Evolutionary conservation across 2,797 vertebrate species (phyloP).

Genomic region (Prionace glauca): DNA sequence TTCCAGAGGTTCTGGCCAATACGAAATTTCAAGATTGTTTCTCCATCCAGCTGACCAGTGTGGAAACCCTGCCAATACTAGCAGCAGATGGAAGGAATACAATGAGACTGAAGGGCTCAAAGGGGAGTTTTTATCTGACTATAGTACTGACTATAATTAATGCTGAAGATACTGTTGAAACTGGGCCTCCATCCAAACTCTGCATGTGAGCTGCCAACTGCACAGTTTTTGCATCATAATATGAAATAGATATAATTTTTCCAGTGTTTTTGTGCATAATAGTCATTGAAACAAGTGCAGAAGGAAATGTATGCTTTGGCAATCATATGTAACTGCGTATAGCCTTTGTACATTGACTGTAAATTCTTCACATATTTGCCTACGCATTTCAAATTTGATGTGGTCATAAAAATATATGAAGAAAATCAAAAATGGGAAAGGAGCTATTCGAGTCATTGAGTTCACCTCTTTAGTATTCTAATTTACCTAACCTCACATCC

Average conservation of each 20-base stretch:
- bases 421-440: neutral
- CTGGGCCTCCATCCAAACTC: neutral
- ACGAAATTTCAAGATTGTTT: neutral
- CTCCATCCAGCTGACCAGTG: neutral
- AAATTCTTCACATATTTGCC: neutral
- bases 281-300: neutral
- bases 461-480: neutral
- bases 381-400: neutral
- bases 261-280: neutral
- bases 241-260: neutral
- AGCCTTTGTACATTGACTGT: neutral
- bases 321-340: neutral
- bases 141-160: neutral
- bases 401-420: neutral
- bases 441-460: neutral
- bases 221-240: neutral
- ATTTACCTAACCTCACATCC: neutral
- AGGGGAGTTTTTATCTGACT: neutral
- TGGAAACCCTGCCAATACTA: neutral
- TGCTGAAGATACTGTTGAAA: neutral
- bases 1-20: neutral
- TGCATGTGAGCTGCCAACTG: neutral
- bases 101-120: neutral
- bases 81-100: neutral
- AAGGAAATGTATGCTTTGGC: neutral